Percentiles rank a stretch among this genome's conserved stretches.
Conservation (phyloP, 30 jellyfish, hydroid and myxozoan genomes). For the Haliclystus octoradiatus region DNA sequence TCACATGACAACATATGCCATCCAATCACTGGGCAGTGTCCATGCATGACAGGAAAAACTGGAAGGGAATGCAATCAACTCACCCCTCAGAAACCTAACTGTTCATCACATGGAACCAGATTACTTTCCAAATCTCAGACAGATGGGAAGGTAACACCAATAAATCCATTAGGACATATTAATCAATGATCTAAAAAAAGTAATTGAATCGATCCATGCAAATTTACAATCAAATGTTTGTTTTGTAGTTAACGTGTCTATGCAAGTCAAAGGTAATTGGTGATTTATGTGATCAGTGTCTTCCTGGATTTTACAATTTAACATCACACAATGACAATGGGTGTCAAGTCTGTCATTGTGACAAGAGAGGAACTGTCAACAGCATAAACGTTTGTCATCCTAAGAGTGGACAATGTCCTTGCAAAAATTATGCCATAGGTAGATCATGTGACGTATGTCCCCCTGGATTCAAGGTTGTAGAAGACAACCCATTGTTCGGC, state of each 20-base stretch:
- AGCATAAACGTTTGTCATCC: conserved; percentile 42
- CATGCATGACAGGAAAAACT: conserved; percentile 38
- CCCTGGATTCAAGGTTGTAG: conserved; percentile 31
- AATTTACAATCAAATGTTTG: neutral
- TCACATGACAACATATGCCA: conserved; percentile 43
- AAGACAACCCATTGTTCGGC: conserved; percentile 43
- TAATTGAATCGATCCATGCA: too few species aligned
- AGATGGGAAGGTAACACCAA: too few species aligned
- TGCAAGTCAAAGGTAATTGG: conserved; percentile 27
- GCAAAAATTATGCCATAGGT: conserved; percentile 57
- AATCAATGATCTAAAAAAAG: too few species aligned
- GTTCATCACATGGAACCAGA: too few species aligned
- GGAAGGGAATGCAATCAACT: conserved; percentile 51
- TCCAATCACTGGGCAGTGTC: conserved; percentile 55
- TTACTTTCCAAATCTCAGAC: too few species aligned
- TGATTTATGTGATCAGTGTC: conserved; percentile 14
- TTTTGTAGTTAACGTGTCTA: conserved; percentile 15
- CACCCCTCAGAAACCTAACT: neutral
- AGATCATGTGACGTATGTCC: conserved; percentile 55
- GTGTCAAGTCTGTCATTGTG: conserved; percentile 74
- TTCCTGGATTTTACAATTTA: conserved; percentile 25
- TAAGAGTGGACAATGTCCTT: conserved; percentile 65
- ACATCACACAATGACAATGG: conserved; percentile 39
- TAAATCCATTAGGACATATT: too few species aligned
- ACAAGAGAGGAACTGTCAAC: conserved; percentile 60